These are phyloP conservation scores for Platycheirus rosarum DNA, from an alignment of 2,888 invertebrate species.

Conservation along the genomic window DNA sequence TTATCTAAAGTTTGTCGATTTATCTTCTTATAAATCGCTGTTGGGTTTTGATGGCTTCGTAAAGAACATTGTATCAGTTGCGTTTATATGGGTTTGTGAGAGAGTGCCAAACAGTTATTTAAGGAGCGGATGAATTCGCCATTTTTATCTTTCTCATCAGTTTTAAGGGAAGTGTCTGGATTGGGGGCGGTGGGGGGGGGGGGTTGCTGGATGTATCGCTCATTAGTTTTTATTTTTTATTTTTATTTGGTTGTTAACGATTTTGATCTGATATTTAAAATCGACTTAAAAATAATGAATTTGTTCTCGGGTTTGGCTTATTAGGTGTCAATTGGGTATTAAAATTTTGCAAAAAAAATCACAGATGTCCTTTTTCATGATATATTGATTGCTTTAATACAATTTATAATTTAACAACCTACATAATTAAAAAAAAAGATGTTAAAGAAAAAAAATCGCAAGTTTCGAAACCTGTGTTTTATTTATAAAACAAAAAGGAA, in stretches of 20 bases:
- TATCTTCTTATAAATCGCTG: slow-evolving; percentile 51
- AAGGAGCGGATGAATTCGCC: slow-evolving; percentile 27
- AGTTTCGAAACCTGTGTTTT: too few relatives aligned
- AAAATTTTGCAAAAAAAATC: too few relatives aligned
- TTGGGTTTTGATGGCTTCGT: slow-evolving; percentile 36
- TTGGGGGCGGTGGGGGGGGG: background rate
- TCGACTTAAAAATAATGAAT: slow-evolving; percentile 33
- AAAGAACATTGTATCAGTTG: slow-evolving; percentile 56
- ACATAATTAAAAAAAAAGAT: too few relatives aligned
- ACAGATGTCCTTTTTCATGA: too few relatives aligned
- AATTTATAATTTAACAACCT: too few relatives aligned
- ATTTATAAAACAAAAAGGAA: too few relatives aligned
- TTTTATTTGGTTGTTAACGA: slow-evolving; percentile 45
- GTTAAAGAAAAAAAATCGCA: too few relatives aligned
- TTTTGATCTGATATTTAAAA: slow-evolving; percentile 17
- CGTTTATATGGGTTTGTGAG: slow-evolving; percentile 29
- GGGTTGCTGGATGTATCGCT: background rate
- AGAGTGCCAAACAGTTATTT: slow-evolving; percentile 41
- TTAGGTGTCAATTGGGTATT: background rate
- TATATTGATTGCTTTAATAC: too few relatives aligned
- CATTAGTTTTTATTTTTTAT: slow-evolving; percentile 55
- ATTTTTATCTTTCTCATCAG: slow-evolving; percentile 23
- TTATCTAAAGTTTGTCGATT: slow-evolving; percentile 53
- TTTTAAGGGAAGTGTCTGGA: slow-evolving; percentile 18
- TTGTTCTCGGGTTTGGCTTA: background rate